Evolutionary conservation across 2,888 invertebrate genomes (phyloP), one percentile per base, ranked within the genome.

Genomic region (Polydrusus pterygomalis): DNA sequence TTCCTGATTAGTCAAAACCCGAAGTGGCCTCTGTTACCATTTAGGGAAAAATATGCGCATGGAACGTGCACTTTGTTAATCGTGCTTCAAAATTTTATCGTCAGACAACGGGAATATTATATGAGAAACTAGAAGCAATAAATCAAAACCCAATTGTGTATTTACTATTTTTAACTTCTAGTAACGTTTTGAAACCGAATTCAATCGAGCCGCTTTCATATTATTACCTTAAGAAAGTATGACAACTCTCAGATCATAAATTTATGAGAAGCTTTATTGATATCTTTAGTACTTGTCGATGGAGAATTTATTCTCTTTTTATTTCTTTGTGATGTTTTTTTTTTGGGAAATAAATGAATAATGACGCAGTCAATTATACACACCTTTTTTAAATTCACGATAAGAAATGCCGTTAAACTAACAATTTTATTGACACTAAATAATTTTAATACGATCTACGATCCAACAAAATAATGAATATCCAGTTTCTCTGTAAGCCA

Each of bases 281-380:
- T 17, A 9, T 17, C 17, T 13, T 47, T 17, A 47, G n/a, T 47
- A 47, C 9, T 6, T 47, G 17, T 17, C 17, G 47, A 17, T 15
- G 5, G n/a, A 9, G 17, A 47, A 17, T 47, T 47, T 47, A 17
- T 17, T 15, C n/a, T 9, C 17, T 47, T 47, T 47, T 47, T 47
- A 15, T 17, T 47, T 47, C 17, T 9, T 0, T 17, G n/a, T 17
- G n/a, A 47, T n/a, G 15, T 1, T 17, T 47, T n/a, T n/a, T n/a
- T n/a, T 17, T 17, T 17, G 17, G 15, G 47, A 47, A 47, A 17
- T 47, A 47, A 47, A 47, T 47, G 17, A 17, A 47, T 47, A 47
- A 47, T 47, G 47, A 47, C 47, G 47, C 9, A 47, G 47, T 47
- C 47, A 47, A 47, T 47, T 17, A 15, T 17, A 47, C 17, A 47